Conservation (phyloP, 2,888 invertebrate species). For the Orthonevra nobilis region DNA sequence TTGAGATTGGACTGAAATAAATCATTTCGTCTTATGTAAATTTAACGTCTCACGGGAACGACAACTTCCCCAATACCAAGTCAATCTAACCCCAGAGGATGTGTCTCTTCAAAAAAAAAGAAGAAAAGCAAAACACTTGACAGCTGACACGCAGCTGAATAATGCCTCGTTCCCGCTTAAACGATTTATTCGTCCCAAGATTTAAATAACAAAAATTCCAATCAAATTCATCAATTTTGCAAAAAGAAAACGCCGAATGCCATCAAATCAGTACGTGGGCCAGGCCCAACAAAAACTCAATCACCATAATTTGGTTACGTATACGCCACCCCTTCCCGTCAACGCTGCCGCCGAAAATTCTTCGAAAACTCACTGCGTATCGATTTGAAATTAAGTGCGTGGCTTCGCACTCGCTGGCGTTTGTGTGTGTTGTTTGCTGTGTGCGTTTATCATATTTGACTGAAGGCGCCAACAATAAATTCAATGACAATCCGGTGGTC, state of each 20-base stretch:
- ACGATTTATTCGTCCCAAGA: background rate
- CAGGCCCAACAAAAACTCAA: conserved; percentile 3
- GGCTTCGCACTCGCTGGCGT: background rate
- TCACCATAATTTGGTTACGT: conserved; percentile 14
- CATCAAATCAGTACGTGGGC: conserved; percentile 35
- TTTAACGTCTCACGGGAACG: too few species aligned
- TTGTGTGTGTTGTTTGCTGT: background rate
- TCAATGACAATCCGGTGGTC: background rate
- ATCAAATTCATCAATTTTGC: conserved; percentile 16
- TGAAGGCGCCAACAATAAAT: conserved; percentile 19
- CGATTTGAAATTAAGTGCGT: conserved; percentile 13
- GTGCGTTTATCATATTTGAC: background rate
- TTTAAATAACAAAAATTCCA: conserved; percentile 27
- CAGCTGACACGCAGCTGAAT: conserved; percentile 1
- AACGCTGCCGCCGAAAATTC: too few species aligned
- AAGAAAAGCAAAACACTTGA: background rate
- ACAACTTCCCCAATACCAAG: too few species aligned
- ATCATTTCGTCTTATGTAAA: too few species aligned
- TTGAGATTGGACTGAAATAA: too few species aligned
- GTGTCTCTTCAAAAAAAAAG: too few species aligned
- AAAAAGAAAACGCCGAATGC: background rate
- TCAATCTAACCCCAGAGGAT: too few species aligned
- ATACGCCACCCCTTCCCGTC: conserved; percentile 29
- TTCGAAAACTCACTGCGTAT: background rate
- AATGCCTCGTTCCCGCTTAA: background rate